phyloP scores from a whole-genome alignment of 2,113 vertebrate species.

The Clarias macrocephalus region DNA sequence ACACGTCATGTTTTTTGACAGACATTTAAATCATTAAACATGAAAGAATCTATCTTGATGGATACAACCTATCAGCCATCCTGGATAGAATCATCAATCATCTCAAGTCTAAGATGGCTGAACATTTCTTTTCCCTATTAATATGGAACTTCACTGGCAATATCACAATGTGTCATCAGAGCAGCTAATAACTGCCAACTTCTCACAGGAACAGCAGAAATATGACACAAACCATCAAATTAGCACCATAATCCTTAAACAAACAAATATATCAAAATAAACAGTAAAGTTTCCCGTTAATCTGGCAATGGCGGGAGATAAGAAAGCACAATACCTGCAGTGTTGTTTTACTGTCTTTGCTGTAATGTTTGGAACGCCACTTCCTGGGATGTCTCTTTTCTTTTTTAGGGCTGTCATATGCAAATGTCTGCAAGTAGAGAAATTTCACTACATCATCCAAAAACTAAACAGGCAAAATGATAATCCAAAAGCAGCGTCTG shows the following conservation, averaged over 20 bases:
- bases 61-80: neutral
- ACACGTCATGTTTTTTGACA: neutral
- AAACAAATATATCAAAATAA: neutral
- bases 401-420: conserved; percentile 95
- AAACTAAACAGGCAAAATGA: neutral
- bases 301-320: too few species aligned
- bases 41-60: too few species aligned
- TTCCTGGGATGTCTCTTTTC: conserved; percentile 88
- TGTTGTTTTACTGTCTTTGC: conserved; percentile 90
- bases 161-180: neutral
- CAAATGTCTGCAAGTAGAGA: conserved; percentile 71
- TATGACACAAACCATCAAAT: neutral
- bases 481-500: neutral
- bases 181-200: neutral
- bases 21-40: neutral
- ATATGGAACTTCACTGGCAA: neutral
- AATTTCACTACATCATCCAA: neutral
- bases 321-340: conserved; percentile 80
- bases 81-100: neutral
- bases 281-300: neutral
- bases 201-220: neutral
- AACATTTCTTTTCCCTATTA: neutral
- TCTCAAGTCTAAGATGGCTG: neutral
- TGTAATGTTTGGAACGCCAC: conserved; percentile 87
- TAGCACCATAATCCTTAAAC: neutral